A percentile compares a stretch with the other conserved stretches of the same genome.
Conservation (phyloP, 2,797 vertebrate species). For the Schizothorax lantsangensis region DNA sequence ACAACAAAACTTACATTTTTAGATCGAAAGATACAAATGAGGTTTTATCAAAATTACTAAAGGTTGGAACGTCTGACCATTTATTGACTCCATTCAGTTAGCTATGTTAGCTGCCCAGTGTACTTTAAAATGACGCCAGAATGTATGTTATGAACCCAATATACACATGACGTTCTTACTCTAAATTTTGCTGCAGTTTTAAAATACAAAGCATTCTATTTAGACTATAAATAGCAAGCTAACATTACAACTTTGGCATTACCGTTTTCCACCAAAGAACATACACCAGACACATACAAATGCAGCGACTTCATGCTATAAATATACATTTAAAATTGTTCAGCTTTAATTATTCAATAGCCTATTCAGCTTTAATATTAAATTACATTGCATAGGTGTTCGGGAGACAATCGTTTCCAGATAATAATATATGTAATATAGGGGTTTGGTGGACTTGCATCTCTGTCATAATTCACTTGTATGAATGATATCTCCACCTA, state of each 20-base stretch:
- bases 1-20: background rate
- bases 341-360: background rate
- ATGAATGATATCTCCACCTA: conserved; percentile 12
- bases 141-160: background rate
- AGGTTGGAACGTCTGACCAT: background rate
- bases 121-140: background rate
- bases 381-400: background rate
- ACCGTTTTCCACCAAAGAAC: background rate
- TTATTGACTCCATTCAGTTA: background rate
- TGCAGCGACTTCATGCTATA: background rate
- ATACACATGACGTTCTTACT: background rate
- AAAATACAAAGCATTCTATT: background rate
- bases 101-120: conserved; percentile 5
- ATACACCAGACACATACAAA: background rate
- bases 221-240: background rate
- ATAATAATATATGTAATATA: background rate
- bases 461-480: background rate
- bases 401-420: background rate
- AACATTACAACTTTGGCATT: background rate
- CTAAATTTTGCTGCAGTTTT: background rate
- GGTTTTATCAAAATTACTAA: background rate
- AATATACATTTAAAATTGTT: background rate
- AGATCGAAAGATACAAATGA: background rate
- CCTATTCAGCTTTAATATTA: background rate
- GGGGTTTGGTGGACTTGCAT: background rate